Base-by-base conservation (phyloP, 2,113 vertebrate genomes). In the Microtus ochrogaster region DNA sequence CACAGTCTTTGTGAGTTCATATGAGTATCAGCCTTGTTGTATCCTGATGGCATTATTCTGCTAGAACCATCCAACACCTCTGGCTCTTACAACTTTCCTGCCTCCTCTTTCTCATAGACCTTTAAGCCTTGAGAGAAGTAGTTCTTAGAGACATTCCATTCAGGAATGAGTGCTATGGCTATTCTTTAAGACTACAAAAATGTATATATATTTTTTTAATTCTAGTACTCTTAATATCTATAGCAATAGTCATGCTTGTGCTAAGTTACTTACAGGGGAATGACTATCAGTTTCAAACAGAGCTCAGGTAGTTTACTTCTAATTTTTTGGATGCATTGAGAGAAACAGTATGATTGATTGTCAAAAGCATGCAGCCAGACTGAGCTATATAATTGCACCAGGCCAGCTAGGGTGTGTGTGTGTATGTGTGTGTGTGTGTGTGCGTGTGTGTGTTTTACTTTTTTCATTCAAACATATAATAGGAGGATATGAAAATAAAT, bases 201-300 rank as follows among this genome's bases (percentile, higher is more conserved):
- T n/a, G 6, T 1, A 21, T 4, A 12, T n/a, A 36, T 83, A 44
- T 44, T 87, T 30, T 63, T 76, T 91, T 74, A 87, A 58, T 17
- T 39, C 26, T 79, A 49, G 22, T 13, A 7, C 4, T 74, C 7
- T 78, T 52, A 41, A 65, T 66, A 83, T 36, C 24, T 82, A 52
- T 0, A 39, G 2, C 16, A 66, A 36, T 5, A 12, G 16, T 44
- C n/a, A 44, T 3, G 9, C 13, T 22, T 73, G 5, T 41, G 7
- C 26, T 47, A 4, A 47, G 12, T 12, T 77, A 36, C 82, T 61
- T 84, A 63, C 6, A 76, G 36, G 36, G 21, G 16, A 63, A 39
- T 1, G 65, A 9, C 9, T 36, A 3, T 85, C 7, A 65, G 0
- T 28, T 77, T 68, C 17, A 58, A 68, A 91, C 24, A 26, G 7